phyloP scores from a whole-genome alignment of 2,113 vertebrate species.

The Tympanuchus pallidicinctus region DNA sequence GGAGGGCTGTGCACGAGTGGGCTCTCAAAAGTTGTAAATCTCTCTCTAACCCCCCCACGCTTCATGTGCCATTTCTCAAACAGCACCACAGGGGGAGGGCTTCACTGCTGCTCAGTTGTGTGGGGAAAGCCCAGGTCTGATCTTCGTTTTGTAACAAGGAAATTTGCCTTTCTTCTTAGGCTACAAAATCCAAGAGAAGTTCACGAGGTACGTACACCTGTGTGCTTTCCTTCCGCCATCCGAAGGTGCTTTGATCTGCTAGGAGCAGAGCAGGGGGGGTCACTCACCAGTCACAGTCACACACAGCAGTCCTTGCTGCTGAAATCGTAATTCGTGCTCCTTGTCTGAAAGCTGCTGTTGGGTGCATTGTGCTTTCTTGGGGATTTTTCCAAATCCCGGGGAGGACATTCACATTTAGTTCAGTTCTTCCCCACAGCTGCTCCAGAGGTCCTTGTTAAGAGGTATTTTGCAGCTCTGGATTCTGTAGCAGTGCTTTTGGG shows the following conservation, averaged over 20 bases:
- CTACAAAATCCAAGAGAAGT: conserved; percentile 73
- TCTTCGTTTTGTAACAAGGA: neutral
- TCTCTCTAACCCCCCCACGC: neutral
- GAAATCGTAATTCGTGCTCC: neutral
- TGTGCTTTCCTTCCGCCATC: neutral
- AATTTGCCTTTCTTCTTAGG: conserved; percentile 66
- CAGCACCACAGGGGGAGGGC: rapidly evolving
- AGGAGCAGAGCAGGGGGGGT: neutral
- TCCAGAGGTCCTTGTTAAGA: neutral
- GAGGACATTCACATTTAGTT: neutral
- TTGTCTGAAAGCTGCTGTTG: neutral
- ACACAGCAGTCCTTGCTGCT: neutral
- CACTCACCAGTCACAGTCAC: rapidly evolving
- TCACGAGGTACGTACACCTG: conserved; percentile 73
- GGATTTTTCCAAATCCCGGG: neutral
- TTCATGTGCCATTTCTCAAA: rapidly evolving
- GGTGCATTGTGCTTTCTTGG: rapidly evolving
- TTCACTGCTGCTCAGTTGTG: rapidly evolving
- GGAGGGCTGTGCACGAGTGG: too few relatives aligned
- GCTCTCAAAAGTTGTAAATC: neutral
- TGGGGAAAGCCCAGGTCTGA: neutral
- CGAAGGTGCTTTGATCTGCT: neutral
- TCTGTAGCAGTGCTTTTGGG: neutral
- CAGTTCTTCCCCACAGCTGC: neutral
- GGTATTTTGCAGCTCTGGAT: neutral